Percentiles rank a stretch among this genome's conserved stretches.
These are phyloP conservation scores for Galaxea fascicularis DNA, from an alignment of 92 coral and sea anemone genomes.

Conservation along the genomic window DNA sequence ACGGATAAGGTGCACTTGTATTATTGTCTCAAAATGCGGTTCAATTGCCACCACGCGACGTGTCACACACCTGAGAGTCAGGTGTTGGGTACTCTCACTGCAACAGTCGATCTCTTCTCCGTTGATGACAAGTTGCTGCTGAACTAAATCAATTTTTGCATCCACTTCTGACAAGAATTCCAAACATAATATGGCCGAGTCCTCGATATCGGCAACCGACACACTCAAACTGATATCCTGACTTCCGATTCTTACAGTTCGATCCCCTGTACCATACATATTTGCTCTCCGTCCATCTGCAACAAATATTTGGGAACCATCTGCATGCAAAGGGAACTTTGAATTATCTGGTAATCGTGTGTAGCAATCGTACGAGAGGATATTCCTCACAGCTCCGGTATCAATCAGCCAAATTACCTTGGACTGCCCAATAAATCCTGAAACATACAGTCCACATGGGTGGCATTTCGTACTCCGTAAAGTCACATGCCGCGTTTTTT, in stretches of 20 bases:
- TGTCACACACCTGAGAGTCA: slow-evolving; percentile 54
- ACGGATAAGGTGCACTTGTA: slow-evolving; percentile 34
- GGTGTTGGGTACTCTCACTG: slow-evolving; percentile 14
- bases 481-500: not conserved
- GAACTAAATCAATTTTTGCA: slow-evolving; percentile 42
- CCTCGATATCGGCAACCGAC: slow-evolving; percentile 55
- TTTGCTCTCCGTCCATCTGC: too few species aligned
- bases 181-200: slow-evolving; percentile 49
- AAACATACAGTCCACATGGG: slow-evolving; percentile 17
- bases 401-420: slow-evolving; percentile 45
- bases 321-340: slow-evolving; percentile 34
- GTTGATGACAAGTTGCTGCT: slow-evolving; percentile 24
- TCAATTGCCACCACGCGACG: slow-evolving; percentile 46
- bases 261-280: too few species aligned
- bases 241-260: slow-evolving; percentile 39
- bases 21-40: slow-evolving; percentile 38
- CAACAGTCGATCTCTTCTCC: slow-evolving; percentile 39
- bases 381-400: slow-evolving; percentile 33
- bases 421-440: slow-evolving; percentile 30
- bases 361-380: slow-evolving; percentile 26
- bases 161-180: slow-evolving; percentile 46
- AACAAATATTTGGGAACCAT: too few species aligned
- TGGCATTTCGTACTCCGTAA: not conserved
- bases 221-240: slow-evolving; percentile 49
- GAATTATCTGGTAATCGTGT: slow-evolving; percentile 21